Evolutionary conservation across 2,113 vertebrate species (phyloP), one percentile per base, ranked within the genome.

Genomic region (Rynchops niger): DNA sequence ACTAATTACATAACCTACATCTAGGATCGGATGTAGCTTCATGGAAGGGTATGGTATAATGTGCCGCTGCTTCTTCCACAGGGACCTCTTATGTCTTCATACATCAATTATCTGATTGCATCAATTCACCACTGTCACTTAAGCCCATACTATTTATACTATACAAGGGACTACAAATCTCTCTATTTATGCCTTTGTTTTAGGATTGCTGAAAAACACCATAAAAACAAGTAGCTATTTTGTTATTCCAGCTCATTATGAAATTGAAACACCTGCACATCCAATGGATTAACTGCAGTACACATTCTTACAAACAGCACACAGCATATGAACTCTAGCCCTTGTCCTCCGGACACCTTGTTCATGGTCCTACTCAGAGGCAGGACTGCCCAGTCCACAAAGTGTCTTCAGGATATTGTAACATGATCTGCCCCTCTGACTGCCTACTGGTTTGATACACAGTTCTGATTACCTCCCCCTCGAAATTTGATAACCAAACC

Each of bases 401-500:
- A 78, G 19, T 26, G 29, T 40, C n/a, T 62, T 74, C 23, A 81
- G 14, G 34, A 32, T 73, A 59, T 32, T 36, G 9, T 7, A 38
- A 49, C 6, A 20, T 1, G 20, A 74, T 43, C 45, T 56, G 30
- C 5, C 34, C 10, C 63, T 59, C 56, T 30, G 34, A 32, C 47
- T 59, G 50, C 72, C 69, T 36, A 15, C 62, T 30, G 15, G 66
- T 45, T 84, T 73, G 25, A 36, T 58, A 49, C 2, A 52, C 32
- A 86, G 40, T 76, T 93, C 85, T 85, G 29, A 82, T 65, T 65
- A 67, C 22, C 49, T 69, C 12, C 38, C 27, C 25, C 76, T 72
- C 65, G 30, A 83, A 79, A 94, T 74, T 5, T 79, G 61, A 66
- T 45, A 86, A 90, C 67, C 53, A 96, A 96, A 97, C n/a, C 36